Conservation (phyloP, 2,113 vertebrate species). For the Butorides virescens region DNA sequence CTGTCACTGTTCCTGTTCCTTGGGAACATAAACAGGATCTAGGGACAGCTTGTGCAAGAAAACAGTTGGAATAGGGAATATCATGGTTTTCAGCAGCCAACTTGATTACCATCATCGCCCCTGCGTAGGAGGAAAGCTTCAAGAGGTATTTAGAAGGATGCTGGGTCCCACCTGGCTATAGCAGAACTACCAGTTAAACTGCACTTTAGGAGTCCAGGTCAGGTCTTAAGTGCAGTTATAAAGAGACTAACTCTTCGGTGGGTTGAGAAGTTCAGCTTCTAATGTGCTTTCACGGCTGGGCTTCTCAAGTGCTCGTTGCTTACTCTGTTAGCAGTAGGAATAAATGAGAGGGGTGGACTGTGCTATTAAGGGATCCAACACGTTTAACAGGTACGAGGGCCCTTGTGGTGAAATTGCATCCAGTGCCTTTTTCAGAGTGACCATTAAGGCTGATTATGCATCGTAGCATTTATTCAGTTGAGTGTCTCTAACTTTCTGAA, state of each 20-base stretch:
- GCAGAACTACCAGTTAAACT: background rate
- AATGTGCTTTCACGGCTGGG: conserved; percentile 1
- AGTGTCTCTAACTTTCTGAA: background rate
- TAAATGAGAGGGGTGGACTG: background rate
- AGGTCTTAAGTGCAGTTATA: background rate
- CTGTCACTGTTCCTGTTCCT: conserved; percentile 69
- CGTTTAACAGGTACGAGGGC: background rate
- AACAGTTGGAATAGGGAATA: conserved; percentile 70
- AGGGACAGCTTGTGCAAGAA: conserved; percentile 70
- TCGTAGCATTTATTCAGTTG: background rate
- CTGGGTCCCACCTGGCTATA: conserved; percentile 10
- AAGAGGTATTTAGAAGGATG: conserved; percentile 53
- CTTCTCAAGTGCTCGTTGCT: conserved; percentile 1
- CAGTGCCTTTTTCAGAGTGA: background rate
- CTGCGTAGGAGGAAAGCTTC: conserved; percentile 48
- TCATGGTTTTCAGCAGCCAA: conserved; percentile 55
- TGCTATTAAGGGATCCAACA: background rate
- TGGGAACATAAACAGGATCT: conserved; percentile 73
- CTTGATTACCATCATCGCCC: conserved; percentile 54
- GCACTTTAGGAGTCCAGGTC: background rate
- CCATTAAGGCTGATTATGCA: background rate
- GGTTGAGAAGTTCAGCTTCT: conserved; percentile 16
- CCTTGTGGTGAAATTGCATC: background rate
- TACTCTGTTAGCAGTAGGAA: background rate
- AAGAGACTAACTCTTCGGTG: background rate